These are phyloP conservation scores for Parthenolecanium corni DNA, from an alignment of 2,888 invertebrate species.

Conservation along the genomic window DNA sequence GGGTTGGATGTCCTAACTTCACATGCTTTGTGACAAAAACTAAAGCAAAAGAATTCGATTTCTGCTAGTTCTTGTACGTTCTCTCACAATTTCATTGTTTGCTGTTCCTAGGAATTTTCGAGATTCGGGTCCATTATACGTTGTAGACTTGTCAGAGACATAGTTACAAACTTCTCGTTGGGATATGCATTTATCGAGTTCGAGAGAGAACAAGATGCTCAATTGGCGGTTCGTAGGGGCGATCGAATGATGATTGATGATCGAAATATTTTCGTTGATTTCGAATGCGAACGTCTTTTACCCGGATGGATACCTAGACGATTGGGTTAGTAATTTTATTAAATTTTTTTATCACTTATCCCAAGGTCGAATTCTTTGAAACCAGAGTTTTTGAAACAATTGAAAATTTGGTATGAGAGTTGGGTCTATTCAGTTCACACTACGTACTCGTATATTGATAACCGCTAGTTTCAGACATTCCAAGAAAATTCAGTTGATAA, in stretches of 20 bases:
- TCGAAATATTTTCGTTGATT: slow-evolving; percentile 59
- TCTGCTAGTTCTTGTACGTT: neutral
- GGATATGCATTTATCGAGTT: slow-evolving; percentile 81
- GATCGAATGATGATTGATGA: slow-evolving; percentile 53
- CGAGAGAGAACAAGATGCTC: slow-evolving; percentile 48
- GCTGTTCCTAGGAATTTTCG: slow-evolving; percentile 40
- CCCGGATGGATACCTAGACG: slow-evolving; percentile 74
- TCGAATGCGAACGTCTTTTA: slow-evolving; percentile 57
- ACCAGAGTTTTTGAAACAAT: no score
- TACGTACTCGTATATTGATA: no score
- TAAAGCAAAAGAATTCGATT: neutral
- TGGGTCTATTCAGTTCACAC: no score
- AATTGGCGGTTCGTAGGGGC: slow-evolving; percentile 44
- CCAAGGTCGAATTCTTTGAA: no score
- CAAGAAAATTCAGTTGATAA: no score
- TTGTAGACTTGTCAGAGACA: slow-evolving; percentile 58
- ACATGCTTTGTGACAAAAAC: neutral
- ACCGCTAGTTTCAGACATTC: no score
- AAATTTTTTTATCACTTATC: neutral
- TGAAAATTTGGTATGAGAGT: no score
- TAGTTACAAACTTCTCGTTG: slow-evolving; percentile 70
- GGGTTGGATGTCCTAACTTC: no score
- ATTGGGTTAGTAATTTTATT: slow-evolving; percentile 43
- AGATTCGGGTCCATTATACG: slow-evolving; percentile 54
- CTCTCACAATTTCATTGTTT: neutral